Base-by-base conservation (phyloP, 1,140 invertebrate species). In the Sitophilus oryzae region DNA sequence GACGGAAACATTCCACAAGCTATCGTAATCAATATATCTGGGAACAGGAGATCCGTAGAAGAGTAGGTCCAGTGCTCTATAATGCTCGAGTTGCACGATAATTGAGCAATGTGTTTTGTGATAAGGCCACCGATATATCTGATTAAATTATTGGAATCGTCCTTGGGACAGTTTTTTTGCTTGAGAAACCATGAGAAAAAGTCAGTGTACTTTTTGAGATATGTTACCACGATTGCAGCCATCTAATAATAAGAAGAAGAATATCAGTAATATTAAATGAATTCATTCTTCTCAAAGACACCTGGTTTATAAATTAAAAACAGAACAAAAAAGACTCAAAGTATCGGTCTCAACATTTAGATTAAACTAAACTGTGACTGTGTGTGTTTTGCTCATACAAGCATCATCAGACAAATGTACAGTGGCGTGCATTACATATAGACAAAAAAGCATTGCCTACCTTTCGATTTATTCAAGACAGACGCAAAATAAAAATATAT, bases 1-100 rank as follows among this genome's bases (percentile, higher is more conserved):
- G 88, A 85, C 0, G 89, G 88, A 74, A 89, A 94, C 65, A 93
- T 89, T 1, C 86, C 91, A 20, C 87, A 88, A 9, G 86, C 89
- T 34, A 89, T 74, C 34, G 84, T 76, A n/a, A 80, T 75, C 66
- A 88, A 77, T 43, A 72, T 62, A 41, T 61, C 52, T 9, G 61
- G 63, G 35, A 67, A 63, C 4, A 62, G 22, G 14, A 64, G 22
- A 55, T 66, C 64, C 18, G 52, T 54, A 22, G 63, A 54, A n/a
- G 56, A 58, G 34, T 56, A 64, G 8, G 56, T 62, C 64, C 63
- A 66, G 38, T 67, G 61, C 42, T 64, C 58, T 9, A 68, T 64
- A n/a, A 66, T 58, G 49, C 66, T 69, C 1, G 84, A 88, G 72
- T 92, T 92, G 67, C 81, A 85, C 25, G 90, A 79, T 38, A 92